phyloP scores from a whole-genome alignment of 2,113 vertebrate species.

The Saguinus imperator region DNA sequence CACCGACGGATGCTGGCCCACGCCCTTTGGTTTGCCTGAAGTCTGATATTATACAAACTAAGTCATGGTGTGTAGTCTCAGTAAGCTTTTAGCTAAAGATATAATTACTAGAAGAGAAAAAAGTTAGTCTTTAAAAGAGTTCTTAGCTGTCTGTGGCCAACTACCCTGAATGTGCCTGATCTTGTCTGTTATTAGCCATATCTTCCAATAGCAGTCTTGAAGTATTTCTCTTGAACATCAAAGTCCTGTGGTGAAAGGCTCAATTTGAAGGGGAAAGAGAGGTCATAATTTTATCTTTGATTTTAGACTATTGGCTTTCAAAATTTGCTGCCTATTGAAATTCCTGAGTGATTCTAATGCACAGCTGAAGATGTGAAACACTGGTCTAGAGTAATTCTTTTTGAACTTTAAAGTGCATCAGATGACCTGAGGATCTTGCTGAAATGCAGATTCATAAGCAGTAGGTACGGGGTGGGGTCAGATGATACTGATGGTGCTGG shows the following conservation, averaged over 20 bases:
- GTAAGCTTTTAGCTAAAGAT: not conserved
- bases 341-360: not conserved
- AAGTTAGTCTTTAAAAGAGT: not conserved
- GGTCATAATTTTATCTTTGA: not conserved
- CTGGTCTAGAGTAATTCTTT: not conserved
- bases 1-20: not conserved
- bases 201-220: not conserved
- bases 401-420: not conserved
- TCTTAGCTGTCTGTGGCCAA: not conserved
- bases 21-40: not conserved
- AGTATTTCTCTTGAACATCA: not conserved
- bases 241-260: not conserved
- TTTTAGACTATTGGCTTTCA: not conserved
- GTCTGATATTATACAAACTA: not conserved
- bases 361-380: not conserved
- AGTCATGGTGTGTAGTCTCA: not conserved
- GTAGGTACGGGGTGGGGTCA: too few relatives aligned
- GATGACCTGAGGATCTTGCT: not conserved
- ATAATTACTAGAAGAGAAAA: not conserved
- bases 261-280: not conserved
- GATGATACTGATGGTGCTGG: not conserved
- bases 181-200: not conserved
- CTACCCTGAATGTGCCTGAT: too few relatives aligned
- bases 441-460: not conserved
- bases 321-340: not conserved